Conservation (phyloP, 2,113 vertebrate genomes). For the Arothron firmamentum region DNA sequence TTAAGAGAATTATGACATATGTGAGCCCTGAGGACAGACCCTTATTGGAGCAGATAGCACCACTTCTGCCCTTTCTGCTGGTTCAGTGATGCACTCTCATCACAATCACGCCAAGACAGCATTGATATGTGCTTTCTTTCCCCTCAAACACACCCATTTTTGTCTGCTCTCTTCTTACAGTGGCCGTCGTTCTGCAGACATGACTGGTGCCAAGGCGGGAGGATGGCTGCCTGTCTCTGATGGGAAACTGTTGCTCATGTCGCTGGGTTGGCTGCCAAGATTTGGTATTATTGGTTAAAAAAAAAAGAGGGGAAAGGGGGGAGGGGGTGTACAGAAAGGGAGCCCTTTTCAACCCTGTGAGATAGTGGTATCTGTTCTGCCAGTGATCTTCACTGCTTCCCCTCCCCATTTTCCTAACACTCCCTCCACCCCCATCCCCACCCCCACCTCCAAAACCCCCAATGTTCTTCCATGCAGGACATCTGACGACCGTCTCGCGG, state of each 20-base stretch:
- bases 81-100: conserved; percentile 24
- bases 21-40: background rate
- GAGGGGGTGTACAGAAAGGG: conserved; percentile 51
- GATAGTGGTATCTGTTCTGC: conserved; percentile 71
- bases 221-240: conserved; percentile 69
- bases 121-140: conserved; percentile 34
- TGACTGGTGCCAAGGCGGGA: conserved; percentile 68
- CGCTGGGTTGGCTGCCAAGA: conserved; percentile 75
- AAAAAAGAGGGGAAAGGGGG: background rate
- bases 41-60: background rate
- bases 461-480: conserved; percentile 53
- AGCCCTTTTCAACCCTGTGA: conserved; percentile 74
- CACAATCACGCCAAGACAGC: conserved; percentile 32
- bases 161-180: conserved; percentile 70
- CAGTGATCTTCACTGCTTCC: conserved; percentile 62
- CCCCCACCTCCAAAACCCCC: too few species aligned
- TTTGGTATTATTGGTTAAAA: conserved; percentile 70
- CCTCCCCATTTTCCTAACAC: conserved; percentile 40
- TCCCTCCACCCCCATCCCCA: conserved; percentile 5
- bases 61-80: background rate
- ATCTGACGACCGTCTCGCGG: conserved; percentile 68
- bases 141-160: conserved; percentile 59
- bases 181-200: conserved; percentile 66
- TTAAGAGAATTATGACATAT: too few species aligned
- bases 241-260: conserved; percentile 77